Base-by-base conservation (phyloP, 64 coral and sea anemone species). In the Porites lutea region DNA sequence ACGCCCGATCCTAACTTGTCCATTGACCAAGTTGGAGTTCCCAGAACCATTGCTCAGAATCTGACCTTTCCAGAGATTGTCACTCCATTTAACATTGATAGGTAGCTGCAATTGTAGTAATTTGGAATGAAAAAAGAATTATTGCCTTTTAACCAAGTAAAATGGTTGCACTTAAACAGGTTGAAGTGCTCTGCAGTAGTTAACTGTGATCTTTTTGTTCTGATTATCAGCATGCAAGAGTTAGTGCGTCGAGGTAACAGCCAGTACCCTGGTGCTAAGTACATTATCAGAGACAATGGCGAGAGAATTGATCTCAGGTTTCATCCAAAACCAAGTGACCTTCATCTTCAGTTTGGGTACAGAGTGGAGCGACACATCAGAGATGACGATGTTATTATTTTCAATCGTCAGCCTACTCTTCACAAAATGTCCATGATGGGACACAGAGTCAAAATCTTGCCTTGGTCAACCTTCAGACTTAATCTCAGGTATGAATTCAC, bases 371-470 rank as follows among this genome's bases (percentile, higher is more conserved):
- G 97, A 79, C 97, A 99, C 67, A 94, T 99, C 52, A 87, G 94
- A 80, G 97, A 99, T 90, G 89, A 99, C 53, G 97, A 99, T 92
- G 75, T 99, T 23, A 93, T 99, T 71, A 96, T 99, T 69, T 99
- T 99, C 83, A 99, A 99, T 85, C 97, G 97, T 50, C 97, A 99
- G 79, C 97, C 97, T 6, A 99, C 97, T 52, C 72, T 99, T 3
- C 97, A 99, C 72, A 99, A 99, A 99, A 99, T 99, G 97, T 99
- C 97, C 53, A 99, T 99, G 97, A 99, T 99, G 97, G 97, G 97
- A 20, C 97, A 99, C 81, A 86, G 97, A 37, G 91, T 99, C 11
- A 99, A 99, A 80, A 96, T 99, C 59, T 73, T 99, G 65, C 97
- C 97, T 8, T 99, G 97, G 97, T 99, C 97, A 46, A 99, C 97